A percentile compares a stretch with the other conserved stretches of the same genome.
These are phyloP conservation scores for Jacana jacana DNA, from an alignment of 2,113 vertebrate genomes.

Conservation along the genomic window DNA sequence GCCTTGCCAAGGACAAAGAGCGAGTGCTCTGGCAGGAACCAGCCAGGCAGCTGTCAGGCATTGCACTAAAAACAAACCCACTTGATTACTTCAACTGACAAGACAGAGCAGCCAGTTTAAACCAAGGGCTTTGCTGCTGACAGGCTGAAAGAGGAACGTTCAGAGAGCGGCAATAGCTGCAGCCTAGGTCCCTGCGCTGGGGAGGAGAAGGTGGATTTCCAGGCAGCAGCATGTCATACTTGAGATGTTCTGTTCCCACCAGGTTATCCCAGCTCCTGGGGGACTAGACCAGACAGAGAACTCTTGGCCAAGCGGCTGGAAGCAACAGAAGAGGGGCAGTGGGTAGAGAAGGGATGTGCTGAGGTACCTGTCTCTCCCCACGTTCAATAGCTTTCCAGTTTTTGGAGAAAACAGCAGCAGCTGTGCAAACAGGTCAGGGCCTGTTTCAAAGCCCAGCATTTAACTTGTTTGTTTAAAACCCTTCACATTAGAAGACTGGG, in stretches of 20 bases:
- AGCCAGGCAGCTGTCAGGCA: conserved; percentile 3
- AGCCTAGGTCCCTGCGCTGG: not conserved
- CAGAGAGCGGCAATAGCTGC: not conserved
- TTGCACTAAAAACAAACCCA: not conserved
- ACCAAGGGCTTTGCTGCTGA: not conserved
- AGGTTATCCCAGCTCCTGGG: not conserved
- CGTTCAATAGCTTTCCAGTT: not conserved
- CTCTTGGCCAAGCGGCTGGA: not conserved
- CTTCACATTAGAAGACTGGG: not conserved
- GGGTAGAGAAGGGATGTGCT: not conserved
- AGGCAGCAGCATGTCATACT: not conserved
- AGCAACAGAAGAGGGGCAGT: not conserved
- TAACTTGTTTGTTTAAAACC: not conserved
- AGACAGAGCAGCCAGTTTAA: not conserved
- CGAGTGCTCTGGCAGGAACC: not conserved
- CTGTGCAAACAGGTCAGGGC: not conserved
- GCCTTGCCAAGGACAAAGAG: not conserved
- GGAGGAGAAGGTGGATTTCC: not conserved
- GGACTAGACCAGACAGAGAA: accelerated
- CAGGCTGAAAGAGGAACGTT: not conserved
- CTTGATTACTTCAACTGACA: not conserved
- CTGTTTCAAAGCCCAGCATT: not conserved
- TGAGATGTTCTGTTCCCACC: not conserved
- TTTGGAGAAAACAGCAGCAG: not conserved
- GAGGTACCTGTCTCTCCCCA: not conserved